A percentile compares a stretch with the other conserved stretches of the same genome.
Conservation (phyloP, 1,140 invertebrate genomes). For the Aphelenchoides fujianensis region DNA sequence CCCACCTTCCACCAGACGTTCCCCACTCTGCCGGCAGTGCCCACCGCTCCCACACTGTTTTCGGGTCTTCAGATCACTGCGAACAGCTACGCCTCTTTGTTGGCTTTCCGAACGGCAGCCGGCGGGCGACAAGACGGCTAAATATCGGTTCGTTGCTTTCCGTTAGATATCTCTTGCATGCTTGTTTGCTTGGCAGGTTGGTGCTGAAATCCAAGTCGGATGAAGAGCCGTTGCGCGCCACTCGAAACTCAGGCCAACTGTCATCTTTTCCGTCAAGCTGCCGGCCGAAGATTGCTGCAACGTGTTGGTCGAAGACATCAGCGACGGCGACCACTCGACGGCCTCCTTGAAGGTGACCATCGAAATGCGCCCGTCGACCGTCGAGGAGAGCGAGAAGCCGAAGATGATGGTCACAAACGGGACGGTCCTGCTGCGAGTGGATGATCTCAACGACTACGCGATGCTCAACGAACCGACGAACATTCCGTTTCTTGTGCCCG, state of each 20-base stretch:
- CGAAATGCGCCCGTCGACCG: conserved; percentile 14
- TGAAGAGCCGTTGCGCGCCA: conserved; percentile 9
- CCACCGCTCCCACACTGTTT: not conserved
- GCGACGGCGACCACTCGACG: not conserved
- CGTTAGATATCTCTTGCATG: not conserved
- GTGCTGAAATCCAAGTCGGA: conserved; percentile 1
- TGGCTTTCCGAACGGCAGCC: conserved; percentile 22
- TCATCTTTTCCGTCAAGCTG: conserved; percentile 40
- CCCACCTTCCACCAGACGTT: conserved; percentile 34
- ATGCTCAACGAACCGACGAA: conserved; percentile 35
- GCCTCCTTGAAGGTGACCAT: conserved; percentile 7
- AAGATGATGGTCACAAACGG: conserved; percentile 46
- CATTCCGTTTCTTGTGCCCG: conserved; percentile 32
- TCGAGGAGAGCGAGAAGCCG: not conserved
- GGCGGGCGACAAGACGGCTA: not conserved
- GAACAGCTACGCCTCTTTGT: conserved; percentile 23
- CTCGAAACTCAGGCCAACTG: conserved; percentile 30
- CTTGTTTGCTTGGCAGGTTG: conserved; percentile 8
- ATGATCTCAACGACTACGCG: conserved; percentile 44
- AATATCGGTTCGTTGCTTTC: conserved; percentile 16
- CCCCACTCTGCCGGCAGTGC: not conserved
- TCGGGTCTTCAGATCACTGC: conserved; percentile 4
- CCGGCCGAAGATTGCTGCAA: conserved; percentile 34
- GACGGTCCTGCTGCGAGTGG: conserved; percentile 31
- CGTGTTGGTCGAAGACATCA: conserved; percentile 12